Evolutionary conservation across 2,888 invertebrate genomes (phyloP).

Genomic region (Spilosoma lubricipeda): DNA sequence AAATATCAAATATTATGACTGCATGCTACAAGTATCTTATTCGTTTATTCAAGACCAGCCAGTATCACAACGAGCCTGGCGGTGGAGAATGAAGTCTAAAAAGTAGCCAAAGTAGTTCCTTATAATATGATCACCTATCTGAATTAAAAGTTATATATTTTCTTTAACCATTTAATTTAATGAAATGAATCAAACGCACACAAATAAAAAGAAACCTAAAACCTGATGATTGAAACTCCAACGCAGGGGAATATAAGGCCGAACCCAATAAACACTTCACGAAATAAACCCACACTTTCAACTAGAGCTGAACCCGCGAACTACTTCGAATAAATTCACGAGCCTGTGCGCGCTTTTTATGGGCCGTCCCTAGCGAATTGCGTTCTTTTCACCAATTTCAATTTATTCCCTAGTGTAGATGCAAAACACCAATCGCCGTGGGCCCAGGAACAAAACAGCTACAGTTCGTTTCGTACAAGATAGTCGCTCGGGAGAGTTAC

Average conservation of each 20-base stretch:
- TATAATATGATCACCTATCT: too few species aligned
- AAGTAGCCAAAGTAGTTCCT: too few species aligned
- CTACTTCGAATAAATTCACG: conserved; percentile 60
- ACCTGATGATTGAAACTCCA: conserved; percentile 24
- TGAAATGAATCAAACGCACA: conserved; percentile 44
- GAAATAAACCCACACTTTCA: conserved; percentile 26
- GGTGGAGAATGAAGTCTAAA: too few species aligned
- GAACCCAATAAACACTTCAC: conserved; percentile 48
- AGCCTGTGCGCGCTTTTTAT: conserved; percentile 59
- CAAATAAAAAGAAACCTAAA: conserved; percentile 13
- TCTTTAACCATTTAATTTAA: conserved; percentile 58
- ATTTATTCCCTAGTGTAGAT: conserved; percentile 73
- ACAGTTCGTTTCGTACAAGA: conserved; percentile 46
- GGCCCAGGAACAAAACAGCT: conserved; percentile 47
- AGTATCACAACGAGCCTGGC: too few species aligned
- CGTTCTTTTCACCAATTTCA: conserved; percentile 76
- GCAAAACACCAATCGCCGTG: conserved; percentile 74
- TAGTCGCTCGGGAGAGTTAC: conserved; percentile 63
- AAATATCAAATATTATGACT: too few species aligned
- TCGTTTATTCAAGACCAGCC: too few species aligned
- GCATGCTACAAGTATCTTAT: too few species aligned
- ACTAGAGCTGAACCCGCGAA: conserved; percentile 37
- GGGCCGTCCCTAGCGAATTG: conserved; percentile 69
- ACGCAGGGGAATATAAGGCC: conserved; percentile 30
- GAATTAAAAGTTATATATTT: too few species aligned